Evolutionary conservation across 53 echinoderm and acorn worm species (phyloP).

Genomic region (Zoroaster sp.): DNA sequence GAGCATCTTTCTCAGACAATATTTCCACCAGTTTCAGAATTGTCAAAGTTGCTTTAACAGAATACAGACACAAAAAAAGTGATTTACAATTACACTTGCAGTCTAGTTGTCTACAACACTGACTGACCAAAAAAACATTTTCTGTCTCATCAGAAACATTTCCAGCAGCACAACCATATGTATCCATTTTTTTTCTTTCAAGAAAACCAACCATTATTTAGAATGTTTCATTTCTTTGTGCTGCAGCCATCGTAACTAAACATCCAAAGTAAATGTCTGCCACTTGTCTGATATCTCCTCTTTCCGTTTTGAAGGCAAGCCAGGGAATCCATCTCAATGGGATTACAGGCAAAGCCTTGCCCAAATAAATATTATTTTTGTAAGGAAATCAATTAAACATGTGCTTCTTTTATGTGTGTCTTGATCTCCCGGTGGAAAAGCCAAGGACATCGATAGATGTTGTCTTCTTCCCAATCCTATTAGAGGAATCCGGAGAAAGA

Average conservation of each 20-base stretch:
- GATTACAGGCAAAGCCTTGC: slow-evolving; percentile 41
- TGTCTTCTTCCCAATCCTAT: slow-evolving; percentile 52
- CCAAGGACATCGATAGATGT: slow-evolving; percentile 48
- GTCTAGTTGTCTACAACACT: too few species aligned
- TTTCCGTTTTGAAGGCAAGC: slow-evolving; percentile 16
- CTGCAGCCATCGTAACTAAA: background rate
- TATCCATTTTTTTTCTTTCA: too few species aligned
- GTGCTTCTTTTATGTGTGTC: background rate
- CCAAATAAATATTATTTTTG: slow-evolving; percentile 55
- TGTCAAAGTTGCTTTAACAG: too few species aligned
- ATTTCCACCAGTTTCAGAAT: too few species aligned
- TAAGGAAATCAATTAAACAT: slow-evolving; percentile 55
- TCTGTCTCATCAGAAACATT: too few species aligned
- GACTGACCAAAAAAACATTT: too few species aligned
- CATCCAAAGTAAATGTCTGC: background rate
- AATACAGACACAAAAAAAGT: too few species aligned
- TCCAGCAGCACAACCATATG: too few species aligned
- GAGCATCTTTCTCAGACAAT: too few species aligned
- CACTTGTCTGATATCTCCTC: background rate
- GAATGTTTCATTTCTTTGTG: too few species aligned
- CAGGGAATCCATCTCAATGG: slow-evolving; percentile 13
- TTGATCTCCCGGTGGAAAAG: background rate
- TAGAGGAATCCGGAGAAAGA: slow-evolving; percentile 39
- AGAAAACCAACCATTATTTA: too few species aligned
- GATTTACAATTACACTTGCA: too few species aligned